Base-by-base conservation (phyloP, 2,888 invertebrate species). In the Pristionchus arcanus region DNA sequence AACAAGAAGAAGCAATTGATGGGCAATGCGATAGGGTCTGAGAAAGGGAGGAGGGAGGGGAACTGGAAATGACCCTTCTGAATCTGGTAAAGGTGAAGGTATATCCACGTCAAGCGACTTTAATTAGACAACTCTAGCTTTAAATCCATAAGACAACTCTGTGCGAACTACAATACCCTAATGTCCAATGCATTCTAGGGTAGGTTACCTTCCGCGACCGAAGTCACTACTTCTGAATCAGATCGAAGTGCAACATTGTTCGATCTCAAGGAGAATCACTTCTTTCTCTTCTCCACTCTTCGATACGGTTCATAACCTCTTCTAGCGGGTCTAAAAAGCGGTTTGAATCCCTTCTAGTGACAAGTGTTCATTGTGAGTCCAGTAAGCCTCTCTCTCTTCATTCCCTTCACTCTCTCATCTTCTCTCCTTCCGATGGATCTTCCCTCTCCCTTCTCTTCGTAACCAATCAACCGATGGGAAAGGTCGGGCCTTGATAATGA, bases 331-430 rank as follows among this genome's bases (percentile, higher is more conserved):
- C 4, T 42, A 77, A 59, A 77, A 77, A 77, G 77, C 42, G 77
- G 77, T 77, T 42, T 77, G 19, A 7, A 71, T 34, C 77, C 42
- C 34, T 25, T 77, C 13, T 16, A 37, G 77, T 42, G 77, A 42
- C 42, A 77, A 77, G 77, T 71, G 68, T 77, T 77, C 77, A 77
- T 77, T 77, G 77, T 77, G 37, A 77, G 68, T 77, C 77, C 37
- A 37, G 42, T 77, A 77, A 37, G 42, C 37, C 63, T n/a, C 9
- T 37, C 37, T 74, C 74, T 74, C 37, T n/a, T 25, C 77, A 4
- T 11, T 42, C 42, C 42, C 42, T 7, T 31, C 77, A 37, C 42
- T 77, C 77, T 77, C 77, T 77, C 25, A 77, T 42, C 77, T 34
- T 77, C 77, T 37, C 42, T 42, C 5, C 77, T 42, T 77, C 21